Percentiles rank a stretch among this genome's conserved stretches.
Conservation (phyloP, 2,797 vertebrate genomes). For the Sebastes paucispinis region DNA sequence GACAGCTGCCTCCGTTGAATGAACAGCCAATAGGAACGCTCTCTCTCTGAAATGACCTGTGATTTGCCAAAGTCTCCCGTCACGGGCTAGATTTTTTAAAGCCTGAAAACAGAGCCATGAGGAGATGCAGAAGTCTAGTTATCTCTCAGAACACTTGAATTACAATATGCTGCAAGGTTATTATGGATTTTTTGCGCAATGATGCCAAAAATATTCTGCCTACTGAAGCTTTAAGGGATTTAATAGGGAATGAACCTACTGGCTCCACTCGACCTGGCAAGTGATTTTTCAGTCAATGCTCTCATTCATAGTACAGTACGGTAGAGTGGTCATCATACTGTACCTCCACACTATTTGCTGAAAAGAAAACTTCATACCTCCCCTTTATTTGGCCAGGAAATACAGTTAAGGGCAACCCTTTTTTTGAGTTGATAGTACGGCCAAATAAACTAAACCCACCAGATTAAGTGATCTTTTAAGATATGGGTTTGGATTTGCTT, state of each 20-base stretch:
- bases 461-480: conserved; percentile 7
- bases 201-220: too few species aligned
- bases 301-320: not conserved
- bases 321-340: not conserved
- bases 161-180: rapidly evolving
- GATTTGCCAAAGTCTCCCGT: too few species aligned
- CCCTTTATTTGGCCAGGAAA: not conserved
- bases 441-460: conserved; percentile 6
- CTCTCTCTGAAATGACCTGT: too few species aligned
- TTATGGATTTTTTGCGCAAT: too few species aligned
- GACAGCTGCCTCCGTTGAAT: too few species aligned
- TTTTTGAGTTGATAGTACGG: not conserved
- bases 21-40: too few species aligned
- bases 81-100: too few species aligned
- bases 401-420: not conserved
- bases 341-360: not conserved
- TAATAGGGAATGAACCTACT: not conserved
- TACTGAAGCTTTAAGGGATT: not conserved
- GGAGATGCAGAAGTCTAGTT: too few species aligned
- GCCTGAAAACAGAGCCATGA: too few species aligned
- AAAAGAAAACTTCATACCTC: not conserved
- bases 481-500: conserved; percentile 24
- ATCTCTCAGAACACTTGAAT: too few species aligned
- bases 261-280: conserved; percentile 3
- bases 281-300: not conserved